A percentile compares a stretch with the other conserved stretches of the same genome.
Conservation (phyloP, 2,797 vertebrate genomes). For the Pseudochirops corinnae region DNA sequence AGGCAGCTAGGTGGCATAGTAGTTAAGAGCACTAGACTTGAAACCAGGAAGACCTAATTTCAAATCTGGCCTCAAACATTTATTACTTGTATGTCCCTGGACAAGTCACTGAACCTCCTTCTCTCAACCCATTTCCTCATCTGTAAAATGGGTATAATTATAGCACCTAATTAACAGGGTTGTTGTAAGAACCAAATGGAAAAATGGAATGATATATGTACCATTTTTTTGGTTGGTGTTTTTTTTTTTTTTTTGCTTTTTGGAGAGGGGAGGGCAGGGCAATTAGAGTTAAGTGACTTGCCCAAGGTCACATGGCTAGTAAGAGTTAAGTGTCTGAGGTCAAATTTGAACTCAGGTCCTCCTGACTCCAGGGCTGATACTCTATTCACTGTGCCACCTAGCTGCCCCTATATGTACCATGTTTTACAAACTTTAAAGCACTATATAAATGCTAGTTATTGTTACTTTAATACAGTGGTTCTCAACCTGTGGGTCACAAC, state of each 20-base stretch:
- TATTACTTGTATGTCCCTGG: not conserved
- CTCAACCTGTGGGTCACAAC: no score
- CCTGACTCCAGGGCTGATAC: no score
- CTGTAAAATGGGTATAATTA: not conserved
- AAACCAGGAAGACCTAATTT: not conserved
- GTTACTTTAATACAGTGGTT: not conserved
- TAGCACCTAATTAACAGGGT: not conserved
- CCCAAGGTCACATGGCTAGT: no score
- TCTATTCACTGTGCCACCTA: no score
- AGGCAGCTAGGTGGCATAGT: not conserved
- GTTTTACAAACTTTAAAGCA: not conserved
- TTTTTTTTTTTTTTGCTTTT: no score
- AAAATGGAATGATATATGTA: no score
- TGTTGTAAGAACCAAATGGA: not conserved
- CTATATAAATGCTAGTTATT: not conserved
- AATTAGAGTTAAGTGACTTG: no score
- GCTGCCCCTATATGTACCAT: not conserved
- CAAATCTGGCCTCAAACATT: not conserved
- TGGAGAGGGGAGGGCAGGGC: no score
- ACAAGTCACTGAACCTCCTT: not conserved
- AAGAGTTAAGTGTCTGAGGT: no score
- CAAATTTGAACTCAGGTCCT: no score
- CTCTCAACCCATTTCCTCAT: not conserved
- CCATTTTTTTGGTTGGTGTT: no score
- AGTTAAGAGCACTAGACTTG: not conserved